Evolutionary conservation across 2,888 invertebrate genomes (phyloP), one percentile per base, ranked within the genome.

Genomic region (Nephrotoma guestfalica): DNA sequence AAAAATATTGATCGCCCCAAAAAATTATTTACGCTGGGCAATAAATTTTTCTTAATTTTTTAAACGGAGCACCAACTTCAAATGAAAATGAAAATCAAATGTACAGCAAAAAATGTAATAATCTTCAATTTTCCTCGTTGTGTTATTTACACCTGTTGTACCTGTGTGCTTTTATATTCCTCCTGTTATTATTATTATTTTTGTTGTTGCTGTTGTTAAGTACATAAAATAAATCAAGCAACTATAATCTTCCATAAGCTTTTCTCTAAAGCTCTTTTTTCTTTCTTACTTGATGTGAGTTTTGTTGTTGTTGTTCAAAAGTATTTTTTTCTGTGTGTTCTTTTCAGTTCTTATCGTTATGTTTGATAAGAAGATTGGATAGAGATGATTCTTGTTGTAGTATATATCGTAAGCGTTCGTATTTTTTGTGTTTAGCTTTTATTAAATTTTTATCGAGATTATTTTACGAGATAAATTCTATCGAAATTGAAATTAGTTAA

Each of bases 381-480:
- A 71, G 71, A 71, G 18, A 30, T 71, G 71, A 71, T 71, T 71
- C 30, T 71, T 71, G 71, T 30, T 71, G 71, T 71, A 71, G 71
- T 71, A 43, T 71, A 43, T 43, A 71, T 71, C 30, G 71, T 71
- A 71, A 71, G 30, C 71, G 30, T 71, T n/a, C n/a, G 30, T 71
- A 71, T 71, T 30, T 47, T 47, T 47, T 71, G 30, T 71, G n/a
- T 84, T 3, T 84, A 41, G 41, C 84, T 84, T 84, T 84, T 84
- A 84, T 41, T 84, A 84, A 84, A 84, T 84, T 84, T 84, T 84
- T 84, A 84, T 84, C 42, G 84, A 84, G 41, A 84, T 41, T 84
- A n/a, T 84, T 42, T 41, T 84, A 41, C n/a, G 84, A 84, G 84
- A 84, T 84, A 84, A 84, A 84, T 71, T 71, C 30, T 71, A 71